Percentiles rank a stretch among this genome's conserved stretches.
phyloP scores from a whole-genome alignment of 1,140 invertebrate species.

The Drosophila ercepeae region DNA sequence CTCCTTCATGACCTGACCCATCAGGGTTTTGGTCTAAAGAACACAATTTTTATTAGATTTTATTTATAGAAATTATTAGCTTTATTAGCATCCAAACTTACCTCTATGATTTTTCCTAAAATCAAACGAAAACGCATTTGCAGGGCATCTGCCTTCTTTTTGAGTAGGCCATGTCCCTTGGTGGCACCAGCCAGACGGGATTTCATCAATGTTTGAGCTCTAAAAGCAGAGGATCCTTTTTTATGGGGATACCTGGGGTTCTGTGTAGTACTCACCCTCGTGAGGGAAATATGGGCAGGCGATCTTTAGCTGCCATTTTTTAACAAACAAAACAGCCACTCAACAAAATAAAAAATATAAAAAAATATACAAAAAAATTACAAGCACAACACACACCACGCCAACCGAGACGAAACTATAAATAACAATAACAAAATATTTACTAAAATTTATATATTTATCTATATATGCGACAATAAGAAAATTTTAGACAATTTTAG shows the following conservation, averaged over 20 bases:
- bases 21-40: constrained; percentile 93
- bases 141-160: constrained; percentile 99
- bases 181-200: constrained; percentile 96
- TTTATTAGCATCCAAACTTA: constrained; percentile 82
- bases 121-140: constrained; percentile 98
- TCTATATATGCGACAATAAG: constrained; percentile 69
- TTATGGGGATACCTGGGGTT: not conserved
- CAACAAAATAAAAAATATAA: constrained; percentile 8
- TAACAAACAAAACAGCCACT: constrained; percentile 26
- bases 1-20: constrained; percentile 99
- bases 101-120: constrained; percentile 98
- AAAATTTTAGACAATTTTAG: constrained; percentile 68
- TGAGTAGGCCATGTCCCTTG: constrained; percentile 98
- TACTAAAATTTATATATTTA: constrained; percentile 51
- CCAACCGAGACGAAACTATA: constrained; percentile 56
- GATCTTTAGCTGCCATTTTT: constrained; percentile 95
- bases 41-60: not conserved
- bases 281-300: constrained; percentile 97
- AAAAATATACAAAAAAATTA: constrained; percentile 5
- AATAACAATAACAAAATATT: constrained; percentile 77
- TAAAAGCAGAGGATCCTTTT: not conserved
- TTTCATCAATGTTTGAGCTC: constrained; percentile 93
- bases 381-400: constrained; percentile 30
- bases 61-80: not conserved
- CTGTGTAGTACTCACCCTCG: constrained; percentile 96